Base-by-base conservation (phyloP, 2,113 vertebrate genomes). In the Hucho hucho region DNA sequence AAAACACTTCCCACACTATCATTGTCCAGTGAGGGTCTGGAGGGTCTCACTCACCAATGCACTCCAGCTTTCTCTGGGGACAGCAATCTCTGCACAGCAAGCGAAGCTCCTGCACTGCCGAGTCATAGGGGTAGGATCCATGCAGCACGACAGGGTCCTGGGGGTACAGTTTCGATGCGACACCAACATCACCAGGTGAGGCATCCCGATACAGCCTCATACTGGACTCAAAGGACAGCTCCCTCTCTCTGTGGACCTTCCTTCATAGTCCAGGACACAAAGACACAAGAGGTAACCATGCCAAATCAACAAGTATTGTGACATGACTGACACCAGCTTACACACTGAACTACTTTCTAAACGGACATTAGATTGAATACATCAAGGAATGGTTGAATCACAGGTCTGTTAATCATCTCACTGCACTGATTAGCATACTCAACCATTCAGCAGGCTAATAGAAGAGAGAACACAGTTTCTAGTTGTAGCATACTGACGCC, bases 11-110 rank as follows among this genome's bases (percentile, higher is more conserved):
- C 47, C 47, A 49, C 47, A 49, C 12, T 3, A 49, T 49, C 47
- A 49, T 14, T 49, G 14, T 49, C 14, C 47, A 32, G 58, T 14
- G 59, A 63, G 4, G 28, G 68, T 22, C 22, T 14, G 25, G n/a
- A 58, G 47, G 13, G 24, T 11, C 4, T 3, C 1, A 69, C 92
- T 88, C 83, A 98, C 97, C 96, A 0, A 98, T 94, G 80, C 96
- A 96, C 1, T 97, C 97, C 80, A 99, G 87, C 88, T 99, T 99
- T 87, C 90, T 95, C 89, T 98, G 97, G 0, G 97, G 97, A 79
- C 95, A 96, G 68, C 82, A 89, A 87, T 95, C 94, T 75, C 92
- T 89, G 0, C 92, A 80, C 22, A 99, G 88, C 28, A 95, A 91
- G 49, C 89, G 92, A 20, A 99, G 91, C 76, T 97, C 97, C 86